Evolutionary conservation across 2,113 vertebrate genomes (phyloP), one percentile per base, ranked within the genome.

Genomic region (Etia nguti): DNA sequence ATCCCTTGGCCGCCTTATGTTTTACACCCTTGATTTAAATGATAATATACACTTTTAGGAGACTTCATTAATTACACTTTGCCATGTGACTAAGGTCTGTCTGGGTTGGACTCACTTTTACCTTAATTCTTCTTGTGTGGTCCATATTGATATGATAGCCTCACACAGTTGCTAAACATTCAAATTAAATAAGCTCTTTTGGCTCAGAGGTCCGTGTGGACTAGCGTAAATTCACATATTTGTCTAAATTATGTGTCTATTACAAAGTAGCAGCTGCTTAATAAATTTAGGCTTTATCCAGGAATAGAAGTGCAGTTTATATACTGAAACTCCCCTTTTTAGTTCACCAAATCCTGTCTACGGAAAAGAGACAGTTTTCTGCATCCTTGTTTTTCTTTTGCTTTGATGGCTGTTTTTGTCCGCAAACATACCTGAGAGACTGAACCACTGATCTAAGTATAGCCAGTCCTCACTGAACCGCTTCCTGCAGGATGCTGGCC

Each of bases 401-500:
- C 43, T 65, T 26, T 16, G 36, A 55, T 24, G 38, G 48, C 43
- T 86, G 57, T 84, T 82, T 83, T 80, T 82, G 34, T 79, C 87
- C n/a, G 31, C 59, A 81, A 81, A 83, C 80, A 88, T 77, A 90
- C 84, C 70, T 85, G 31, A 48, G 77, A 87, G 50, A 82, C 62
- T 80, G 24, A 68, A 86, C 34, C 52, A 80, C 41, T 48, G 31
- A 84, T 90, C 87, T 86, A 87, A 79, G 79, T 86, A 75, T 89
- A 86, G 82, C 80, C 87, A 81, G 83, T 86, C 89, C 85, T 92
- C 59, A 84, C 82, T 86, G 79, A 90, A 79, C 68, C 87, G 87
- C 46, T 88, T 92, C 83, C 89, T 84, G 80, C 36, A 92, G 88
- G 92, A 92, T 94, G 88, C 85, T 88, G 88, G 79, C 56, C 80